These are phyloP conservation scores for Phataginus tetradactyla DNA, from an alignment of 2,797 vertebrate genomes.

Conservation along the genomic window DNA sequence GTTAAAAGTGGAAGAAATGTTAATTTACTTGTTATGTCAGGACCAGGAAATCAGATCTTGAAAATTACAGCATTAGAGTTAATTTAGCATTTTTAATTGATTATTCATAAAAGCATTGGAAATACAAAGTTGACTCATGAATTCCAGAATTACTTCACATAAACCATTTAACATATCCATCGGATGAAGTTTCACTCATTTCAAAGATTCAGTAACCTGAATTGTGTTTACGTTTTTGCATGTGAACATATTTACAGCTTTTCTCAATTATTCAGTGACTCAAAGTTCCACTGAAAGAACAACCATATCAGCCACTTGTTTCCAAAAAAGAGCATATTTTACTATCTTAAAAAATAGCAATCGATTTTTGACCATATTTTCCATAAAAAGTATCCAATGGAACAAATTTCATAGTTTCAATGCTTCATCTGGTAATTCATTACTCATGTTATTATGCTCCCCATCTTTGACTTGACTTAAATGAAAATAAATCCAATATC, in stretches of 20 bases:
- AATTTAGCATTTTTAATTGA: background rate
- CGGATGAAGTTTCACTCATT: background rate
- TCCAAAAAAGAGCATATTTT: background rate
- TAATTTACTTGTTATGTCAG: background rate
- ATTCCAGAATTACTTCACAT: background rate
- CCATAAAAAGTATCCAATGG: background rate
- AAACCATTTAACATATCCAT: background rate
- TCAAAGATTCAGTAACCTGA: background rate
- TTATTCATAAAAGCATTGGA: slow-evolving; percentile 11
- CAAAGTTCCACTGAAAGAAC: background rate
- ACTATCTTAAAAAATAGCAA: background rate
- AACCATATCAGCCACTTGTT: background rate
- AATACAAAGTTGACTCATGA: background rate
- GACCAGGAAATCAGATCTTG: background rate
- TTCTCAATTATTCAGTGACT: background rate
- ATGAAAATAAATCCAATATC: background rate
- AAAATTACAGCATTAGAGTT: background rate
- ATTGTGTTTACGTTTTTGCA: background rate
- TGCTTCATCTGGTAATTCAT: background rate
- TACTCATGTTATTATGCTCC: background rate
- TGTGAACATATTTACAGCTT: background rate
- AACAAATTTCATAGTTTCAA: background rate
- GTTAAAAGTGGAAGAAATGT: background rate
- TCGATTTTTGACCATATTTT: background rate
- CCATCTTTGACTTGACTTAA: background rate